Evolutionary conservation across 1,140 invertebrate species (phyloP).

Genomic region (Temnothorax longispinosus): DNA sequence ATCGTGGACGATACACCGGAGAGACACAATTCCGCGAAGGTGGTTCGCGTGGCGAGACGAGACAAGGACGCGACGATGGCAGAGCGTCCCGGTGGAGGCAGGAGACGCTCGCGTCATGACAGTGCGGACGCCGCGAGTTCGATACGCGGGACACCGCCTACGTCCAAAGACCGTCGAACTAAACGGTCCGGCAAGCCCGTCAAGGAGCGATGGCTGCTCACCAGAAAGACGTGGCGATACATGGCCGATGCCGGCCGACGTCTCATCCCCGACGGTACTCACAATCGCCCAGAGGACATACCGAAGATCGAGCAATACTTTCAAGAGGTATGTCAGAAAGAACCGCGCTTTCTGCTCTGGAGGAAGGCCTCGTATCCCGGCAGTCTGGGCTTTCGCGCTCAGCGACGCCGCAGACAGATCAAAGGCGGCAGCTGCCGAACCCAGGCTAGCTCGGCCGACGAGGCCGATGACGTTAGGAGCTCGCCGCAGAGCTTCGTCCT

Average conservation of each 20-base stretch:
- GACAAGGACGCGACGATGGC: slow-evolving; percentile 82
- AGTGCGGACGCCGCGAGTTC: slow-evolving; percentile 59
- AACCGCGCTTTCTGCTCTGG: slow-evolving; percentile 93
- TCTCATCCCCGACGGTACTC: slow-evolving; percentile 91
- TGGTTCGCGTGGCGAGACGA: slow-evolving; percentile 83
- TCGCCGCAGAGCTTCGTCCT: slow-evolving; percentile 85
- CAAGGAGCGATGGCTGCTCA: slow-evolving; percentile 93
- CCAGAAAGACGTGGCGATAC: slow-evolving; percentile 95
- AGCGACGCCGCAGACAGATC: slow-evolving; percentile 86
- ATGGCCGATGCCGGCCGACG: slow-evolving; percentile 95
- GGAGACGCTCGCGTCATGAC: slow-evolving; percentile 70
- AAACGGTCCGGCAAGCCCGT: slow-evolving; percentile 85
- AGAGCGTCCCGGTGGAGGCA: slow-evolving; percentile 78
- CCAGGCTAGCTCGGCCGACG: slow-evolving; percentile 88
- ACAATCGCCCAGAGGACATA: slow-evolving; percentile 90
- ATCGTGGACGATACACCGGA: slow-evolving; percentile 20
- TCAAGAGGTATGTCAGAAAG: slow-evolving; percentile 92
- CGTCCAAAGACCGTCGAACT: slow-evolving; percentile 80
- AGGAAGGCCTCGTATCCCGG: slow-evolving; percentile 92
- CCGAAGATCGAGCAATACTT: slow-evolving; percentile 93
- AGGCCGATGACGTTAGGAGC: slow-evolving; percentile 85
- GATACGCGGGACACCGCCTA: slow-evolving; percentile 70
- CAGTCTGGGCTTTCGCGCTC: slow-evolving; percentile 87
- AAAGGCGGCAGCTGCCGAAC: slow-evolving; percentile 89
- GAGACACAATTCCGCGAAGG: slow-evolving; percentile 76